Base-by-base conservation (phyloP, 2,888 invertebrate species). In the Gastracanthus pulcherrimus region DNA sequence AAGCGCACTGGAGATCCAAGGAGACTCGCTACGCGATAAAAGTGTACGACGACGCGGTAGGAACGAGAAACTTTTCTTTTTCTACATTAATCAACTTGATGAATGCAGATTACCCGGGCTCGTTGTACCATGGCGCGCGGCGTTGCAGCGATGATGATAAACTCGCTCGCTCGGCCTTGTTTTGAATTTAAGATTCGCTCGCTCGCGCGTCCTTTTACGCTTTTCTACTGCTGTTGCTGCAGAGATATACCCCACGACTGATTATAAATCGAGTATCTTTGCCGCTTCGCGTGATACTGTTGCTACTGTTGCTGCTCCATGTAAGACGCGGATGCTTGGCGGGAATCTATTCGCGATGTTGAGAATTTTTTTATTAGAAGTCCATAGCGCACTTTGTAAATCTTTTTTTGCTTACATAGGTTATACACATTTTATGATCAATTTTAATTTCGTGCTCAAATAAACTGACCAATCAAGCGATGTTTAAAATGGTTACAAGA, bases 1-100 rank as follows among this genome's bases (percentile, higher is more conserved):
- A 48, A n/a, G 41, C 45, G 55, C 55, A 19, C 7, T 6, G 19
- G 1, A 13, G 19, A 70, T 70, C 51, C 55, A 11, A 19, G 36
- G 34, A 34, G 19, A 51, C 7, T 1, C 34, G 34, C 34, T 41
- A 1, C 34, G 34, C 16, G 38, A 77, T 62, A 70, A 58, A 74
- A 31, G 7, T 26, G n/a, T 26, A 6, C 7, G 71, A 23, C 5
- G 16, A 6, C 19, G 26, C 26, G 16, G 31, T 19, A 31, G 34
- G 58, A 16, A 29, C 5, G 36, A 48, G 38, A 67, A 55, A 69
- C 69, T 69, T 69, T 51, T 45, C 58, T 69, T 60, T 69, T 34
- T 77, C 60, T 34, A 70, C 62, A 48, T 77, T 60, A 77, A 77
- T 77, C 70, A 77, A 70, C 34, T 70, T 77, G 76, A 77, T 77